Conservation (phyloP, 2,113 vertebrate genomes). For the Isichthys henryi region DNA sequence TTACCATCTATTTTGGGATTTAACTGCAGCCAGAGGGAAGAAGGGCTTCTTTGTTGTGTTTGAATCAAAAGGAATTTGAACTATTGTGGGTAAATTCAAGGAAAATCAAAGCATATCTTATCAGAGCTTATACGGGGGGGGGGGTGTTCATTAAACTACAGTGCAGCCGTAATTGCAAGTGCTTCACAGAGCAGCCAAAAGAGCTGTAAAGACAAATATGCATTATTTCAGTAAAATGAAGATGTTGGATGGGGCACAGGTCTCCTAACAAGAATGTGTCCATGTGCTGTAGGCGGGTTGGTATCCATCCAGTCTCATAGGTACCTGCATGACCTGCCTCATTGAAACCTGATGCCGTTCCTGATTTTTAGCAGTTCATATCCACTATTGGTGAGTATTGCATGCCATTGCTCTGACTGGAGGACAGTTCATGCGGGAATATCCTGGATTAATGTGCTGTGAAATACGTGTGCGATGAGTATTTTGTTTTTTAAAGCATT, state of each 20-base stretch:
- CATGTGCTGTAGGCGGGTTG: not conserved
- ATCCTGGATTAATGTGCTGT: not conserved
- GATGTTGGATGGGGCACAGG: not conserved
- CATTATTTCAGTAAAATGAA: conserved; percentile 6
- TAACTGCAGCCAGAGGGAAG: conserved; percentile 7
- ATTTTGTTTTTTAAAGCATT: not conserved
- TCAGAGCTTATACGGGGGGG: conserved; percentile 23
- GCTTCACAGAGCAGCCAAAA: conserved; percentile 14
- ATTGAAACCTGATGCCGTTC: conserved; percentile 21
- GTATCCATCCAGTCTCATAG: conserved; percentile 15
- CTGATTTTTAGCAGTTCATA: conserved; percentile 18
- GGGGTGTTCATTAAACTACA: conserved; percentile 42
- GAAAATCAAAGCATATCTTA: conserved; percentile 23
- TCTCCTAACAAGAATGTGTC: conserved; percentile 21
- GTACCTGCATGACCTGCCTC: not conserved
- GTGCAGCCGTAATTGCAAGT: conserved; percentile 27
- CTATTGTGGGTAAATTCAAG: conserved; percentile 26
- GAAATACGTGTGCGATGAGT: not conserved
- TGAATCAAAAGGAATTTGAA: conserved; percentile 14
- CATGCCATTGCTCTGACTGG: not conserved
- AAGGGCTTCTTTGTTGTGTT: conserved; percentile 18
- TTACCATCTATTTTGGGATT: conserved; percentile 9
- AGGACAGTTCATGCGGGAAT: not conserved
- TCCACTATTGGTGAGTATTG: not conserved
- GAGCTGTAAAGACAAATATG: not conserved